Evolutionary conservation across 2,797 vertebrate species (phyloP).

Genomic region (Pangasius mekongensis): DNA sequence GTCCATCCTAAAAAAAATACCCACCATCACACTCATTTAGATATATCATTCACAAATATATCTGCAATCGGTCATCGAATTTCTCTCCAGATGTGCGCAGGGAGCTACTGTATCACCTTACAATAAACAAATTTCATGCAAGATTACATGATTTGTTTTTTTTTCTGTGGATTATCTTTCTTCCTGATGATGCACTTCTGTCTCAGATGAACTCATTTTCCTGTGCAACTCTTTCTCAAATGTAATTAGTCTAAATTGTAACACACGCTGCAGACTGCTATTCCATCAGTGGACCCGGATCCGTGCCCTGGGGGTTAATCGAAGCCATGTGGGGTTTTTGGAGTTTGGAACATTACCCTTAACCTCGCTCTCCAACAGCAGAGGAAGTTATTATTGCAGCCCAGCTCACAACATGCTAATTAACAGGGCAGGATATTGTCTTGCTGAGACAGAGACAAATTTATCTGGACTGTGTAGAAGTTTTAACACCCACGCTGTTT

Average conservation of each 20-base stretch:
- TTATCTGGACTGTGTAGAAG: conserved; percentile 7
- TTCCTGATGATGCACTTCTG: neutral
- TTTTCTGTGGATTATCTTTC: neutral
- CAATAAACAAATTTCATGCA: conserved; percentile 22
- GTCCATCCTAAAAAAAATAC: neutral
- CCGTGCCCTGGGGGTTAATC: conserved; percentile 34
- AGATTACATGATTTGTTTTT: neutral
- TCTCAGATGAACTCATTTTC: conserved; percentile 30
- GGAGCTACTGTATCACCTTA: conserved; percentile 31
- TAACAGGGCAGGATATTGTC: conserved; percentile 45
- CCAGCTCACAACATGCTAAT: conserved; percentile 42
- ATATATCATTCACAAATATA: conserved; percentile 6
- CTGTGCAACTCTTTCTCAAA: conserved; percentile 27
- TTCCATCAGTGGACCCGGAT: conserved; percentile 10
- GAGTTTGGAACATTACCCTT: conserved; percentile 23
- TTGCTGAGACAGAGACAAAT: conserved; percentile 27
- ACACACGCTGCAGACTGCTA: conserved; percentile 16
- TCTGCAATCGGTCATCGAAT: neutral
- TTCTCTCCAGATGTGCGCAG: conserved; percentile 25
- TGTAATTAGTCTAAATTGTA: conserved; percentile 50
- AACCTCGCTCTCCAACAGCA: conserved; percentile 16
- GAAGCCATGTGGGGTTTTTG: conserved; percentile 2
- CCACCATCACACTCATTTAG: neutral
- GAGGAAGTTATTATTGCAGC: conserved; percentile 48
- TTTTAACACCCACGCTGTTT: neutral